Conservation (phyloP, 2,113 vertebrate species). For the Syngnathus typhle region DNA sequence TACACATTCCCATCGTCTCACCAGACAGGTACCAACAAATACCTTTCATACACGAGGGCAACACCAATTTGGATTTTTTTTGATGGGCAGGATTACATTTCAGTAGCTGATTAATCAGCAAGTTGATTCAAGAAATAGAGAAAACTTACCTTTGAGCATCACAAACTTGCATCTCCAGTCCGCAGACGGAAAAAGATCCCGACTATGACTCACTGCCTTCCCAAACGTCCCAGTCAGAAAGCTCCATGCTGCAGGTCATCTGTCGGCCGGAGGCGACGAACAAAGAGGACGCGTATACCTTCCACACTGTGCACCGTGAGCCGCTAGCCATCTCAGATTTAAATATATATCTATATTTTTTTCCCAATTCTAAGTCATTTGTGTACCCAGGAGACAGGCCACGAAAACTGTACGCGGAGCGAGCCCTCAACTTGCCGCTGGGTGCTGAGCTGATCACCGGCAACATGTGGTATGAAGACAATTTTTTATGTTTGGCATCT, state of each 20-base stretch:
- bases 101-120: no score
- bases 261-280: conserved; percentile 87
- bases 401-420: conserved; percentile 74
- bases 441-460: conserved; percentile 76
- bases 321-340: conserved; percentile 51
- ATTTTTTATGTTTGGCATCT: no score
- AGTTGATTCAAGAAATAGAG: no score
- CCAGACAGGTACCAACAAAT: conserved; percentile 69
- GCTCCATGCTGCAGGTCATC: conserved; percentile 94
- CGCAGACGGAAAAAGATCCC: conserved; percentile 89
- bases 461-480: conserved; percentile 69
- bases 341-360: neutral
- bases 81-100: no score
- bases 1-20: conserved; percentile 71
- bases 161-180: conserved; percentile 68
- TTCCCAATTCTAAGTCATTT: neutral
- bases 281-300: conserved; percentile 76
- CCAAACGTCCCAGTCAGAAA: conserved; percentile 87
- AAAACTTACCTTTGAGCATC: neutral
- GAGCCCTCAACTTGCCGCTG: conserved; percentile 74
- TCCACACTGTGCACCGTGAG: conserved; percentile 76
- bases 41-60: neutral
- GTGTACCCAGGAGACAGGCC: conserved; percentile 69
- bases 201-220: conserved; percentile 86
- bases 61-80: no score